Conservation (phyloP, 2,113 vertebrate genomes). For the Peromyscus polionotus region DNA sequence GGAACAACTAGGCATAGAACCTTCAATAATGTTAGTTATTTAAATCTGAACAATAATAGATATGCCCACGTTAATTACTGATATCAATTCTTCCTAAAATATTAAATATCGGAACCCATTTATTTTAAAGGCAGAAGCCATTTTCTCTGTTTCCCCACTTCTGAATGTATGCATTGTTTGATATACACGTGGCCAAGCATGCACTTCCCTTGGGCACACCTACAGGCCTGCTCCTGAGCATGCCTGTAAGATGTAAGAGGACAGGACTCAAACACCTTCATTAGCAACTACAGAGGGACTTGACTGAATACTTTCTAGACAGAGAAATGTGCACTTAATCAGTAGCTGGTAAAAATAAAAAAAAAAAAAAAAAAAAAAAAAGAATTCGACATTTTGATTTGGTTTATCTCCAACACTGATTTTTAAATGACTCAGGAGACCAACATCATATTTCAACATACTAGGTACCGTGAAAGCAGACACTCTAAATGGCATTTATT, state of each 20-base stretch:
- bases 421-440: conserved; percentile 77
- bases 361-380: background rate
- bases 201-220: background rate
- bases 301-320: conserved; percentile 18
- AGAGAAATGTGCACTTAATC: conserved; percentile 49
- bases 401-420: conserved; percentile 61
- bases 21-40: conserved; percentile 42
- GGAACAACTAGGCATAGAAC: background rate
- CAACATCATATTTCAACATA: conserved; percentile 55
- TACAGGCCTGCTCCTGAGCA: conserved; percentile 38
- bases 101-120: conserved; percentile 22
- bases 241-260: background rate
- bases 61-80: conserved; percentile 4
- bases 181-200: background rate
- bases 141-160: conserved; percentile 17
- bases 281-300: background rate
- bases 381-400: conserved; percentile 63
- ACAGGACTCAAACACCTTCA: conserved; percentile 4
- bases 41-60: conserved; percentile 46
- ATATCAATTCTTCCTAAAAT: conserved; percentile 16
- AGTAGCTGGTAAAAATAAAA: background rate
- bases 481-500: conserved; percentile 69
- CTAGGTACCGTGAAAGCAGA: conserved; percentile 68
- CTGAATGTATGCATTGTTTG: background rate
- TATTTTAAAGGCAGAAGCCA: conserved; percentile 33